Evolutionary conservation across 1,140 invertebrate genomes (phyloP).

Genomic region (Neuroterus valhalla): DNA sequence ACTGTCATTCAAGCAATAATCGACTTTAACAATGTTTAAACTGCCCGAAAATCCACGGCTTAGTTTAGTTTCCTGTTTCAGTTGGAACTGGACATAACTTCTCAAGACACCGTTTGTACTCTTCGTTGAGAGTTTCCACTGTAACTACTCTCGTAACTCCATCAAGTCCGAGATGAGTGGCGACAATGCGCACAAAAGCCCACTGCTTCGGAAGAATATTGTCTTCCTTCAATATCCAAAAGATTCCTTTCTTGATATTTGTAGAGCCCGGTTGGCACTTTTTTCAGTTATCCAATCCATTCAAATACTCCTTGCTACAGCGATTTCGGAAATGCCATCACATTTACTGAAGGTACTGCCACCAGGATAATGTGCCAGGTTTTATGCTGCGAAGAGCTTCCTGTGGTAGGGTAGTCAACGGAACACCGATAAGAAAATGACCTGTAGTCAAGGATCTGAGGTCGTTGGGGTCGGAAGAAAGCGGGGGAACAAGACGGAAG

Average conservation of each 20-base stretch:
- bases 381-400: too few relatives aligned
- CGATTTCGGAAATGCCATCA: slow-evolving; percentile 40
- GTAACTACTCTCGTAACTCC: slow-evolving; percentile 4
- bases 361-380: background rate
- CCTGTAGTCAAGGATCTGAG: too few relatives aligned
- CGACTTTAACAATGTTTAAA: too few relatives aligned
- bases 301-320: slow-evolving; percentile 38
- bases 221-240: slow-evolving; percentile 28
- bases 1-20: too few relatives aligned
- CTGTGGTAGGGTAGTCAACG: too few relatives aligned
- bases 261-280: slow-evolving; percentile 10
- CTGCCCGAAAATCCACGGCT: too few relatives aligned
- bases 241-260: background rate
- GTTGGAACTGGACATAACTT: too few relatives aligned
- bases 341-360: slow-evolving; percentile 22
- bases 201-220: background rate
- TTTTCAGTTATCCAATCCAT: slow-evolving; percentile 7
- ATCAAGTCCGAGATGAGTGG: slow-evolving; percentile 14
- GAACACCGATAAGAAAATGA: too few relatives aligned
- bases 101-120: background rate
- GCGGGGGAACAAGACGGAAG: too few relatives aligned
- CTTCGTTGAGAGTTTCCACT: slow-evolving; percentile 6
- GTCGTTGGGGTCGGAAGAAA: too few relatives aligned
- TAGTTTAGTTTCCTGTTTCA: too few relatives aligned
- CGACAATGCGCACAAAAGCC: slow-evolving; percentile 30